Evolutionary conservation across 2,797 vertebrate genomes (phyloP).

Genomic region (Oreortyx pictus): DNA sequence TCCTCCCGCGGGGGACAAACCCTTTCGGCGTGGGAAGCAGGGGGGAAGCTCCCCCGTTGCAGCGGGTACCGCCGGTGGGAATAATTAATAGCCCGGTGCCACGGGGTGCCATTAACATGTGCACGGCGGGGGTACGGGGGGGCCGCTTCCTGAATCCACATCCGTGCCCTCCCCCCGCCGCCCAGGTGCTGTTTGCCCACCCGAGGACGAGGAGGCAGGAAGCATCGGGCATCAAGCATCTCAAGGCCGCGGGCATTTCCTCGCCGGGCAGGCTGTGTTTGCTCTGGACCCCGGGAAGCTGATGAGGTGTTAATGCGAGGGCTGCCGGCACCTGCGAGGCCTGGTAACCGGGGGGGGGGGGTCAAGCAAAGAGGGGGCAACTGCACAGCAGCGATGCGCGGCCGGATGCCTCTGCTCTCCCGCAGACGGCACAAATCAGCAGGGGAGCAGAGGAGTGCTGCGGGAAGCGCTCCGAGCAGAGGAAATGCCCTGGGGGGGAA

Average conservation of each 20-base stretch:
- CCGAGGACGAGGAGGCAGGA: constrained; percentile 87
- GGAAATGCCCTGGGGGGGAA: not conserved
- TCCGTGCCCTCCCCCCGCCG: constrained; percentile 83
- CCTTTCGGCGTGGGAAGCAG: not conserved
- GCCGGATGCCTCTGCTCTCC: constrained; percentile 70
- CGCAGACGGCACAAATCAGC: constrained; percentile 79
- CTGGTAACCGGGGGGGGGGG: constrained; percentile 84
- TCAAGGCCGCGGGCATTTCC: constrained; percentile 86
- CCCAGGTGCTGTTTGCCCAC: constrained; percentile 94
- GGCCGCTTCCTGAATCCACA: constrained; percentile 86
- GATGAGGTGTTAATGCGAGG: constrained; percentile 94
- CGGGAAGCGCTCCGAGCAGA: not conserved
- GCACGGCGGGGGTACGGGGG: not conserved
- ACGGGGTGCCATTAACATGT: constrained; percentile 50
- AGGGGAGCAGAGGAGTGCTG: not conserved
- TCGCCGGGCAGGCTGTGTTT: constrained; percentile 88
- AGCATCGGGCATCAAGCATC: constrained; percentile 86
- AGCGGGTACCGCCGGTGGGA: not conserved
- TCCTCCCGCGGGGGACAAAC: not conserved
- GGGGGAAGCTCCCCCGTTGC: not conserved
- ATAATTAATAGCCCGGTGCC: not conserved
- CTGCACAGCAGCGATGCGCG: constrained; percentile 17
- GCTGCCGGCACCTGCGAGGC: constrained; percentile 79
- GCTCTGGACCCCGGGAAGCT: constrained; percentile 88
- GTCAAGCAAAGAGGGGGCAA: constrained; percentile 60